phyloP scores from a whole-genome alignment of 2,113 vertebrate species.

The Pterophyllum scalare region DNA sequence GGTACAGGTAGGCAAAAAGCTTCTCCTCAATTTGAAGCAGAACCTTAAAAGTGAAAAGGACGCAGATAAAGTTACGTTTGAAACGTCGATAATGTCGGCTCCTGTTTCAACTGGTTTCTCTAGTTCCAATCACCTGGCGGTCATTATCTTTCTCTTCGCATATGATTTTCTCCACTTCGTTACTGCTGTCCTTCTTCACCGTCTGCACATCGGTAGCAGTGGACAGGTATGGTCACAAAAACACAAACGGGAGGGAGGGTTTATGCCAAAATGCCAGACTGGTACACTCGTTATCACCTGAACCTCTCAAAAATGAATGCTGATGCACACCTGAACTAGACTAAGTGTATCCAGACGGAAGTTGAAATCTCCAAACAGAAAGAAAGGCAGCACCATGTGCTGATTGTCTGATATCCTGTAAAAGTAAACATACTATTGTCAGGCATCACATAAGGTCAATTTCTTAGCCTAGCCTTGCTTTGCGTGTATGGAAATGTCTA shows the following conservation, averaged over 20 bases:
- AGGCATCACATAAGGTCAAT: background rate
- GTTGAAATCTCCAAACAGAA: constrained; percentile 88
- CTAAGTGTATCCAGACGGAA: constrained; percentile 83
- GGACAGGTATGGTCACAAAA: constrained; percentile 72
- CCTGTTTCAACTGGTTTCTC: fast-evolving
- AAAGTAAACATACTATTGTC: background rate
- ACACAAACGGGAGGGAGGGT: background rate
- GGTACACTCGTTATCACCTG: background rate
- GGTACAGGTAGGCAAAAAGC: constrained; percentile 80
- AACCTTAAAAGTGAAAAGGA: constrained; percentile 64
- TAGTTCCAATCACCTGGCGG: constrained; percentile 72
- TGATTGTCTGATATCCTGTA: constrained; percentile 71
- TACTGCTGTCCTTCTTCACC: constrained; percentile 75
- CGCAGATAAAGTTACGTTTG: background rate
- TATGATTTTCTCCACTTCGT: constrained; percentile 81
- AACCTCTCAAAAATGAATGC: background rate
- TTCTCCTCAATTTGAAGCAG: constrained; percentile 86
- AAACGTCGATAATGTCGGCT: background rate
- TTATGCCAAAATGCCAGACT: background rate
- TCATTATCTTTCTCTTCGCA: constrained; percentile 81
- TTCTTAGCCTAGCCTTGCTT: background rate
- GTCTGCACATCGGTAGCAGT: constrained; percentile 75
- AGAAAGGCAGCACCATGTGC: constrained; percentile 76
- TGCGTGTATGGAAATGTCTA: background rate
- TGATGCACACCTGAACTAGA: constrained; percentile 77